These are phyloP conservation scores for Cyphomyrus plagiostoma DNA, from an alignment of 2,113 vertebrate species.

Conservation along the genomic window DNA sequence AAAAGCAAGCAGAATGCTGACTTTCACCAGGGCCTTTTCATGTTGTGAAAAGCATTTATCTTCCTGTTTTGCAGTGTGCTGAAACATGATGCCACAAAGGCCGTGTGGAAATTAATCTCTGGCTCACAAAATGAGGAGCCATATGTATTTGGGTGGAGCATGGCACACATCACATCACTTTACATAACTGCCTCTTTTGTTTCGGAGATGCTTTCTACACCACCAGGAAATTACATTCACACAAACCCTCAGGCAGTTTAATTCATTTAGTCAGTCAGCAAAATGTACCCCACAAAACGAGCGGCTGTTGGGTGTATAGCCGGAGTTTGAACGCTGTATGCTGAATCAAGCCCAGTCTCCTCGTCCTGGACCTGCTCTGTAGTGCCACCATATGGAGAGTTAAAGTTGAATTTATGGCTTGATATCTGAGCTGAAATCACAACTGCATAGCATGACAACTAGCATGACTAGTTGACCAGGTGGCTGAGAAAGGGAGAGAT, in stretches of 20 bases:
- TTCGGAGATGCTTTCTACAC: not conserved
- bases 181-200: not conserved
- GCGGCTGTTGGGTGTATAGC: not conserved
- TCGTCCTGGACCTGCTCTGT: not conserved
- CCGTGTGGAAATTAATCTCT: not conserved
- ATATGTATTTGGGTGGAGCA: not conserved
- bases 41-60: not conserved
- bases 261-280: conserved; percentile 1
- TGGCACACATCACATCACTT: not conserved
- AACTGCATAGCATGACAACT: not conserved
- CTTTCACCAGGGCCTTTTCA: not conserved
- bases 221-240: not conserved
- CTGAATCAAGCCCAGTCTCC: not conserved
- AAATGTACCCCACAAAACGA: not conserved
- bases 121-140: not conserved
- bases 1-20: not conserved
- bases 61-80: not conserved
- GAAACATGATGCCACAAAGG: not conserved
- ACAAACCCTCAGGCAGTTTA: not conserved
- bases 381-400: not conserved
- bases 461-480: not conserved
- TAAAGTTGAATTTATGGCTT: not conserved
- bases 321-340: not conserved
- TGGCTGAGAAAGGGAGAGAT: not conserved
- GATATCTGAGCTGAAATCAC: not conserved